phyloP scores from a whole-genome alignment of 2,113 vertebrate species.

The Tupaia tana region DNA sequence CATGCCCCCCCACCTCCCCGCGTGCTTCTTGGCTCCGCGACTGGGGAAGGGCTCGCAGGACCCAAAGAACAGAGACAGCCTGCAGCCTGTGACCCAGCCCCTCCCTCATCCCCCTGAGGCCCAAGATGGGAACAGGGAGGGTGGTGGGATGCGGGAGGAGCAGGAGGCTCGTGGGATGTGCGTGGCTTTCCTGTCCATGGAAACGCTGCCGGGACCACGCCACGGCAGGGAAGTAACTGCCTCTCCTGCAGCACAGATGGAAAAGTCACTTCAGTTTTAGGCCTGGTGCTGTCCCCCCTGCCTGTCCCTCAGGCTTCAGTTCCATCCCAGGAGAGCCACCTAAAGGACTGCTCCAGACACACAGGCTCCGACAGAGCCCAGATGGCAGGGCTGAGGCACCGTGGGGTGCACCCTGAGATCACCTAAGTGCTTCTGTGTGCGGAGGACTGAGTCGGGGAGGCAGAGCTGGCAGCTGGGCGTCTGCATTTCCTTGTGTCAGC shows the following conservation, averaged over 20 bases:
- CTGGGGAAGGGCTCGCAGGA: not conserved
- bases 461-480: not conserved
- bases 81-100: no score
- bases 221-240: not conserved
- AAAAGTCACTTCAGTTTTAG: constrained; percentile 59
- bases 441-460: not conserved
- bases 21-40: not conserved
- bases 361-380: constrained; percentile 18
- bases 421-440: not conserved
- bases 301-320: not conserved
- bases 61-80: not conserved
- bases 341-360: not conserved
- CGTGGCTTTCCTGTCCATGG: not conserved
- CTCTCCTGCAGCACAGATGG: constrained; percentile 57
- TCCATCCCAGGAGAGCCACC: not conserved
- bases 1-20: not conserved
- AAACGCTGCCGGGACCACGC: not conserved
- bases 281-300: not conserved
- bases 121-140: not conserved
- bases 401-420: not conserved
- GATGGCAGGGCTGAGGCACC: not conserved
- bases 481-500: constrained; percentile 42
- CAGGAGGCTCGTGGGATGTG: not conserved
- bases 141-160: not conserved
- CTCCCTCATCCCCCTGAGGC: not conserved